Evolutionary conservation across 2,888 invertebrate species (phyloP).

Genomic region (Caenorhabditis sp.): DNA sequence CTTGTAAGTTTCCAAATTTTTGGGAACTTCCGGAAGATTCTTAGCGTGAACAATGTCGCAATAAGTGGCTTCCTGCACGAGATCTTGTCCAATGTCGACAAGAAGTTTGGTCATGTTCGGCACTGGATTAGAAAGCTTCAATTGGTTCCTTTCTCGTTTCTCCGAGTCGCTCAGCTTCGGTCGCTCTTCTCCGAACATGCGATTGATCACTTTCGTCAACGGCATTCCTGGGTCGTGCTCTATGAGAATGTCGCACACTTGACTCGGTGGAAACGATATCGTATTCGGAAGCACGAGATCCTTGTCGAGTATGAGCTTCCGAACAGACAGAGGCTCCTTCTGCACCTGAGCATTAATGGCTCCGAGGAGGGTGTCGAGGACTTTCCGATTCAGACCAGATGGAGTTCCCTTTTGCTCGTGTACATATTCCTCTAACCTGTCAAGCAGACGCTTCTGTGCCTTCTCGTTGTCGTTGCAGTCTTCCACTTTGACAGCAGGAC

Average conservation of each 20-base stretch:
- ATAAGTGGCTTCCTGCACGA: slow-evolving; percentile 78
- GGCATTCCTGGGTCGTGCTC: slow-evolving; percentile 77
- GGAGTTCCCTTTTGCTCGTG: slow-evolving; percentile 32
- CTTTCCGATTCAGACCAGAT: slow-evolving; percentile 64
- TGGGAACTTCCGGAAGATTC: slow-evolving; percentile 78
- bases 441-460: slow-evolving; percentile 68
- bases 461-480: slow-evolving; percentile 51
- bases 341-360: slow-evolving; percentile 77
- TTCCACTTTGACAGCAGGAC: slow-evolving; percentile 4
- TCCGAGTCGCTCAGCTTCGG: slow-evolving; percentile 74
- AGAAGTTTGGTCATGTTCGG: slow-evolving; percentile 77
- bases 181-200: slow-evolving; percentile 75
- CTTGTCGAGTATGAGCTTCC: slow-evolving; percentile 77
- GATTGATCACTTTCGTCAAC: slow-evolving; percentile 69
- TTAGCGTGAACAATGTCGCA: slow-evolving; percentile 77
- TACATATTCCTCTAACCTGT: slow-evolving; percentile 72
- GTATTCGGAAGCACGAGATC: slow-evolving; percentile 77
- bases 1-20: slow-evolving; percentile 77
- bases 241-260: slow-evolving; percentile 76
- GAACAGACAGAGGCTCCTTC: slow-evolving; percentile 74
- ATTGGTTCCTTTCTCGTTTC: slow-evolving; percentile 65
- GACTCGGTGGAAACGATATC: slow-evolving; percentile 77
- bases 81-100: slow-evolving; percentile 77
- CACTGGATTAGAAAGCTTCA: slow-evolving; percentile 66
- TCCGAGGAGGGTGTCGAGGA: slow-evolving; percentile 74